Evolutionary conservation across 2,888 invertebrate species (phyloP).

Genomic region (Campoletis raptor): DNA sequence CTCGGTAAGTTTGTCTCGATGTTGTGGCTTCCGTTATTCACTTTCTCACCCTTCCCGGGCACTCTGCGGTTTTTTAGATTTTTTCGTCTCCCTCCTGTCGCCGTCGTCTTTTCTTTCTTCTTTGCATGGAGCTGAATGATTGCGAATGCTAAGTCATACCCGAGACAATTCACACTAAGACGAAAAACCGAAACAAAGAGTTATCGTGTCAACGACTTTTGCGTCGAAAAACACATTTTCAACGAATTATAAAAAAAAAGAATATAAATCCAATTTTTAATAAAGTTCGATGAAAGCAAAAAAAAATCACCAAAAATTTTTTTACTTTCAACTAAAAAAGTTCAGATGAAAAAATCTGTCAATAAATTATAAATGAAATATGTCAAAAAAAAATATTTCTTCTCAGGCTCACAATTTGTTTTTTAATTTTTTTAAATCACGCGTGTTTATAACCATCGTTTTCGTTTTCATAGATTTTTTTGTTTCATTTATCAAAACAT

Average conservation of each 20-base stretch:
- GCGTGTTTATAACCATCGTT: not conserved
- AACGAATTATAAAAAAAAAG: too few species aligned
- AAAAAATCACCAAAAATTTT: too few species aligned
- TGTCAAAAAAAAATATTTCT: too few species aligned
- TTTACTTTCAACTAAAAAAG: too few species aligned
- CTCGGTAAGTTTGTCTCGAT: slow-evolving; percentile 13
- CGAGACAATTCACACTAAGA: not conserved
- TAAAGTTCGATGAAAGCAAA: too few species aligned
- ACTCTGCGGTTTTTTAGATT: slow-evolving; percentile 18
- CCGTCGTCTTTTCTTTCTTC: not conserved
- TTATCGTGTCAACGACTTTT: not conserved
- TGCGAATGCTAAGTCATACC: not conserved
- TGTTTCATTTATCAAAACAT: not conserved
- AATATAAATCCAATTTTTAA: too few species aligned
- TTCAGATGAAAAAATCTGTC: too few species aligned
- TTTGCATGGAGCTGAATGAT: not conserved
- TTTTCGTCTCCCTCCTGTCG: not conserved
- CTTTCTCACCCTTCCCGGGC: slow-evolving; percentile 34
- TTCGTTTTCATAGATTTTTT: not conserved
- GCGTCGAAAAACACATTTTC: not conserved
- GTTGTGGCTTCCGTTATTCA: slow-evolving; percentile 49
- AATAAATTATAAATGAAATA: too few species aligned
- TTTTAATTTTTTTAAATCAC: not conserved
- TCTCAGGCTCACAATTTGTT: too few species aligned
- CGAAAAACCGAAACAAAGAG: not conserved